These are phyloP conservation scores for Gastracanthus pulcherrimus DNA, from an alignment of 2,888 invertebrate species.

Conservation along the genomic window DNA sequence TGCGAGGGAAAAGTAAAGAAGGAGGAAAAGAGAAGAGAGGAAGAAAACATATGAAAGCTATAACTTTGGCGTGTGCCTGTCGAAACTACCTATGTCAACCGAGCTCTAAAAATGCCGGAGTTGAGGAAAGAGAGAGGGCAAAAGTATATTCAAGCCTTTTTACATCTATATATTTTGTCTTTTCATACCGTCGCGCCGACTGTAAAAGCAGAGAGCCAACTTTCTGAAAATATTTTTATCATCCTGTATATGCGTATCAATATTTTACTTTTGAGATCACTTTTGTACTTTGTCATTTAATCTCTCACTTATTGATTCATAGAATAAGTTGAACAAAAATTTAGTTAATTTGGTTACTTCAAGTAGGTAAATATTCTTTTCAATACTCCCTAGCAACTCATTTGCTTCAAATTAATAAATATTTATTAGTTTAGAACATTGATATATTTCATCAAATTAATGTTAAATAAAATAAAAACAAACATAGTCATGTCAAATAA, in stretches of 20 bases:
- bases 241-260: background rate
- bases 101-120: constrained; percentile 37
- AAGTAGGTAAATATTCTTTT: too few species aligned
- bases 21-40: background rate
- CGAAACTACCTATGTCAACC: constrained; percentile 46
- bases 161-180: constrained; percentile 32
- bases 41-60: constrained; percentile 37
- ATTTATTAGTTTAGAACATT: too few species aligned
- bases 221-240: constrained; percentile 10
- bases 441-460: too few species aligned
- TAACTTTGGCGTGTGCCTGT: constrained; percentile 39
- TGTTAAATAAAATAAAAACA: too few species aligned
- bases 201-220: constrained; percentile 29
- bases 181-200: constrained; percentile 7
- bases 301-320: too few species aligned
- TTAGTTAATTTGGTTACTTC: too few species aligned
- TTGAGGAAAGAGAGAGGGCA: constrained; percentile 17
- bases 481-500: too few species aligned
- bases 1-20: background rate
- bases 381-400: too few species aligned
- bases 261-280: constrained; percentile 2
- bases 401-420: too few species aligned
- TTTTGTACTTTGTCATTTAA: background rate
- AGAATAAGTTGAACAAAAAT: too few species aligned
- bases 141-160: constrained; percentile 56